Percentiles rank a stretch among this genome's conserved stretches.
Evolutionary conservation across 2,113 vertebrate genomes (phyloP).

Genomic region (Semnornis frantzii): DNA sequence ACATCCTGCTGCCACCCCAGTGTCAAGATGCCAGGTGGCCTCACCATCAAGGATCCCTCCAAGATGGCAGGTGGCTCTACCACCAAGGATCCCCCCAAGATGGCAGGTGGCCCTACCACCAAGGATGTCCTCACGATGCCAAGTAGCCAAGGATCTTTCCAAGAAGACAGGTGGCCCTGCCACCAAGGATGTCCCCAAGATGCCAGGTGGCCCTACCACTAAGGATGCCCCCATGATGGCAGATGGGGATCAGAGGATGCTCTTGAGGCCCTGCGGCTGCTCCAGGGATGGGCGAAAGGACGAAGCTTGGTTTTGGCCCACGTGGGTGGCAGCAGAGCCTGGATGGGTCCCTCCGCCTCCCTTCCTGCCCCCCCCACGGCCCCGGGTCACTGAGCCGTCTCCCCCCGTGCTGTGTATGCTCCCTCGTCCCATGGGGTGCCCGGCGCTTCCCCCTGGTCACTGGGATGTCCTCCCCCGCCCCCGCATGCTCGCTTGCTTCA

Average conservation of each 20-base stretch:
- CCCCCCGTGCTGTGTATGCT: not conserved
- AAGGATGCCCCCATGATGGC: too few species aligned
- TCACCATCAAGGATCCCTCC: not conserved
- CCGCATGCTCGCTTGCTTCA: slow-evolving; percentile 73
- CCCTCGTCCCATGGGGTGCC: not conserved
- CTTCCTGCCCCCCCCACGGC: not conserved
- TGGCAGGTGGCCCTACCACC: too few species aligned
- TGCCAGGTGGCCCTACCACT: not conserved
- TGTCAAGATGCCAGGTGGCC: not conserved
- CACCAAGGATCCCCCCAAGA: too few species aligned
- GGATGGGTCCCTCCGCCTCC: not conserved
- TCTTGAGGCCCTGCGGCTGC: not conserved
- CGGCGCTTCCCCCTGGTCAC: not conserved
- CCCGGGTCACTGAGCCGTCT: not conserved
- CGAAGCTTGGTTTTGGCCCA: not conserved
- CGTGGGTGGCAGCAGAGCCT: not conserved
- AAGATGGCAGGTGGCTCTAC: too few species aligned
- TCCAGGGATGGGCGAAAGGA: not conserved
- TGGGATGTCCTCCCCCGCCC: not conserved
- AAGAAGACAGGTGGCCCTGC: not conserved
- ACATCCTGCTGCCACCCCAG: not conserved
- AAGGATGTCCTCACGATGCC: too few species aligned
- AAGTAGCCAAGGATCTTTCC: too few species aligned
- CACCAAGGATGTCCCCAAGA: not conserved
- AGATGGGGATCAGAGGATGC: not conserved